These are phyloP conservation scores for Piprites chloris DNA, from an alignment of 2,113 vertebrate genomes.

Conservation along the genomic window DNA sequence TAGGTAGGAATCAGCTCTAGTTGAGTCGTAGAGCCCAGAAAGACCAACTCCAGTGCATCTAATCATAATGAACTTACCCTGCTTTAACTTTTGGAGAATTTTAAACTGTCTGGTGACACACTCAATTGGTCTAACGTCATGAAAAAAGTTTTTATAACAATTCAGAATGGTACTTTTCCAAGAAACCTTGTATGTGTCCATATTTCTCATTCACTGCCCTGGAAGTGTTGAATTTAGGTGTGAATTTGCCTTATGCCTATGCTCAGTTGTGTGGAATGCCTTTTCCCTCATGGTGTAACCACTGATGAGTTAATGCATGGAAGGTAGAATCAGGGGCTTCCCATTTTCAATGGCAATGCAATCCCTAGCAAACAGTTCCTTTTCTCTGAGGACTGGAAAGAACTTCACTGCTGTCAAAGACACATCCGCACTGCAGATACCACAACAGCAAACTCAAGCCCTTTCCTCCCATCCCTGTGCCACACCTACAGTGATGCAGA, in stretches of 20 bases:
- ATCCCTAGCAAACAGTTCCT: background rate
- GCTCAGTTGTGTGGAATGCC: fast-evolving
- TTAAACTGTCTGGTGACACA: background rate
- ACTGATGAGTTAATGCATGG: background rate
- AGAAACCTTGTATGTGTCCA: background rate
- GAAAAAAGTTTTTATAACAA: background rate
- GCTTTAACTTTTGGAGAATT: background rate
- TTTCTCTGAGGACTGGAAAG: background rate
- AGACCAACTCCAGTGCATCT: background rate
- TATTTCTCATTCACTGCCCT: background rate
- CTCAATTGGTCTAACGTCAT: background rate
- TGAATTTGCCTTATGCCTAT: background rate
- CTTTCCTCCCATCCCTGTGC: background rate
- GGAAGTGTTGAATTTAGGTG: background rate
- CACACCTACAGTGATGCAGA: background rate
- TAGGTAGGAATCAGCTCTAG: background rate
- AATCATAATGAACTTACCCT: background rate
- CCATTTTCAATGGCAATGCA: background rate
- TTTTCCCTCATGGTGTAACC: background rate
- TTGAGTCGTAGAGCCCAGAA: background rate
- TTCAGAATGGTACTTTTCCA: background rate
- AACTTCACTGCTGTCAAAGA: background rate
- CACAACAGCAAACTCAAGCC: background rate
- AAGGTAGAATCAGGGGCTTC: background rate
- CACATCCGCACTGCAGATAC: background rate